These are phyloP conservation scores for Battus philenor DNA, from an alignment of 1,140 invertebrate species.

Conservation along the genomic window DNA sequence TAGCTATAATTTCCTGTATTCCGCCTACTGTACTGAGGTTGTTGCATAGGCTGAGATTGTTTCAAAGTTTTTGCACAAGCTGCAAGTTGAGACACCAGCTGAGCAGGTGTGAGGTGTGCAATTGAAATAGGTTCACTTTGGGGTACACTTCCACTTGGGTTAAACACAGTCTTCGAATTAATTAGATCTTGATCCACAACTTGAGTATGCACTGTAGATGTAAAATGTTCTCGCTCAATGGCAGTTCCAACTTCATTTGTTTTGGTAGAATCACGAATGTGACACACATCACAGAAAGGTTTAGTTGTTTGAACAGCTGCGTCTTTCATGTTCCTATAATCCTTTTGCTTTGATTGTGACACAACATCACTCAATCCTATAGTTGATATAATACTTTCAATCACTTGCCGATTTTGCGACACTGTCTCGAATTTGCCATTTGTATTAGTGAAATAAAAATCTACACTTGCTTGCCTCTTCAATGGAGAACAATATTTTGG, in stretches of 20 bases:
- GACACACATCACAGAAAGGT: conserved; percentile 57
- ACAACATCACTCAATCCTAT: conserved; percentile 49
- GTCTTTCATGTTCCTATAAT: conserved; percentile 41
- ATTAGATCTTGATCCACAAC: conserved; percentile 64
- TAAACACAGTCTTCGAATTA: conserved; percentile 57
- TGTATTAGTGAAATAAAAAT: conserved; percentile 52
- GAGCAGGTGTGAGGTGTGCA: conserved; percentile 62
- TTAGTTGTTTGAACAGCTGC: conserved; percentile 52
- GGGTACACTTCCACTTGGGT: conserved; percentile 42
- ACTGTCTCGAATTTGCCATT: conserved; percentile 20
- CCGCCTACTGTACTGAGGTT: conserved; percentile 28
- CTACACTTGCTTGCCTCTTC: conserved; percentile 48
- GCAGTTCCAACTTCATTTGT: conserved; percentile 30
- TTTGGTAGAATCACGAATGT: conserved; percentile 45
- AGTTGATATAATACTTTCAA: conserved; percentile 46
- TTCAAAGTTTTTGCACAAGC: conserved; percentile 64
- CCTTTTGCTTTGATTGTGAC: conserved; percentile 35
- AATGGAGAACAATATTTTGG: conserved; percentile 60
- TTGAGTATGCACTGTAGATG: conserved; percentile 51
- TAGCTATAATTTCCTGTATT: conserved; percentile 33
- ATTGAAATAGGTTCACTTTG: conserved; percentile 54
- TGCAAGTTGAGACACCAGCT: conserved; percentile 62
- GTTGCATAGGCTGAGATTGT: conserved; percentile 33
- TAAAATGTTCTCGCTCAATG: conserved; percentile 40
- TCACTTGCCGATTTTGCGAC: conserved; percentile 49